Evolutionary conservation across 2,797 vertebrate genomes (phyloP).

Genomic region (Etheostoma nigrum): DNA sequence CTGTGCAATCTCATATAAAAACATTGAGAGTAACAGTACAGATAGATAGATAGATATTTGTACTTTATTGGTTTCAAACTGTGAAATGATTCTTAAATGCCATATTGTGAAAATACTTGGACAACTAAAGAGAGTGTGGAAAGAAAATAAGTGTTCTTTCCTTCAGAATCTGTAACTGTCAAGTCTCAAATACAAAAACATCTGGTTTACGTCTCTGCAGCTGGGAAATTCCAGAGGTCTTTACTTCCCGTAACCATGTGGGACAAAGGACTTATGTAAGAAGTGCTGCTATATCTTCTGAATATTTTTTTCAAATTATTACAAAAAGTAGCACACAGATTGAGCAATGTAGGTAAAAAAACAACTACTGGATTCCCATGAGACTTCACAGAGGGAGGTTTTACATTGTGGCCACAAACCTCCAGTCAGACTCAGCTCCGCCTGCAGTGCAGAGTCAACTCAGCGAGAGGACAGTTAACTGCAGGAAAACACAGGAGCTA

Average conservation of each 20-base stretch:
- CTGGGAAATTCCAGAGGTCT: slow-evolving; percentile 54
- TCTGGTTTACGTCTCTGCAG: slow-evolving; percentile 66
- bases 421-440: slow-evolving; percentile 24
- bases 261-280: slow-evolving; percentile 25
- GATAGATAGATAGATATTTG: too few species aligned
- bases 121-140: neutral
- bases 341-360: slow-evolving; percentile 2
- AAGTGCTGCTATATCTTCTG: neutral
- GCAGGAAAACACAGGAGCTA: neutral
- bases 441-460: slow-evolving; percentile 35
- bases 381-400: slow-evolving; percentile 10
- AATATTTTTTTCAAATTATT: neutral
- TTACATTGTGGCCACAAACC: slow-evolving; percentile 24
- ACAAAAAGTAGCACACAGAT: neutral
- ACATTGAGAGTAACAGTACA: too few species aligned
- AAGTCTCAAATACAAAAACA: slow-evolving; percentile 56
- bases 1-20: too few species aligned
- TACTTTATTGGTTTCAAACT: too few species aligned
- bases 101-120: slow-evolving; percentile 45
- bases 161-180: slow-evolving; percentile 26
- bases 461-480: neutral
- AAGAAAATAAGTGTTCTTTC: neutral
- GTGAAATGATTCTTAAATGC: too few species aligned
- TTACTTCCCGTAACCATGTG: slow-evolving; percentile 58
- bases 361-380: neutral